Evolutionary conservation across 2,113 vertebrate genomes (phyloP), one percentile per base, ranked within the genome.

Genomic region (Motacilla alba): DNA sequence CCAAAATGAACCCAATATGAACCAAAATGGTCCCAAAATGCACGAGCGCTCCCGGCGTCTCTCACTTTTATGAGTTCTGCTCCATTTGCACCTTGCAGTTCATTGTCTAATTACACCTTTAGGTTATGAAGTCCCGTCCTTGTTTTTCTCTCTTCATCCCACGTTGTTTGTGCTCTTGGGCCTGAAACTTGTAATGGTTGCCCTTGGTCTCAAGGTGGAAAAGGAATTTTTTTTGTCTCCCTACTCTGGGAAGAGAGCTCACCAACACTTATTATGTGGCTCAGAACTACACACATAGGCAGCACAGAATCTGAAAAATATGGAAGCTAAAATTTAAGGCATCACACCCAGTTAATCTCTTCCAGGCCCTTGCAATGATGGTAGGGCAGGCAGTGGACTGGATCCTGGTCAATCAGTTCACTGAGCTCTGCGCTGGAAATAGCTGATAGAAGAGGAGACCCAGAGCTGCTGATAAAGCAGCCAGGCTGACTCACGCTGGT

Each of bases 31-130:
- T 5, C 49, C 11, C 53, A 56, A n/a, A 58, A 58, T n/a, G 56
- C 10, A 7, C 9, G 5, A 15, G 1, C 3, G 1, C 10, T 17
- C 24, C 1, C 2, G 1, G 11, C 35, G 5, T 18, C 35, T 27
- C 23, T 37, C 58, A 1, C 23, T 37, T 4, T 1, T 2, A 27
- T 60, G 5, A 60, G 35, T 6, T 18, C 58, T 60, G 35, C 58
- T 60, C 16, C 35, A 37, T 60, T 37, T 27, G 24, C 35, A 60
- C 1, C 3, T 60, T 37, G 35, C 5, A 27, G 35, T 37, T 60
- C 7, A 37, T 37, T 27, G 24, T 37, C 35, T 7, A 8, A 12
- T 18, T 13, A 2, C 35, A 60, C 24, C 24, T 37, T 37, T 17
- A 59, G 23, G 0, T 8, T 8, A 35, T 18, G 15, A 6, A 27